These are phyloP conservation scores for Dryobotodes eremita DNA, from an alignment of 2,888 invertebrate species.

Conservation along the genomic window DNA sequence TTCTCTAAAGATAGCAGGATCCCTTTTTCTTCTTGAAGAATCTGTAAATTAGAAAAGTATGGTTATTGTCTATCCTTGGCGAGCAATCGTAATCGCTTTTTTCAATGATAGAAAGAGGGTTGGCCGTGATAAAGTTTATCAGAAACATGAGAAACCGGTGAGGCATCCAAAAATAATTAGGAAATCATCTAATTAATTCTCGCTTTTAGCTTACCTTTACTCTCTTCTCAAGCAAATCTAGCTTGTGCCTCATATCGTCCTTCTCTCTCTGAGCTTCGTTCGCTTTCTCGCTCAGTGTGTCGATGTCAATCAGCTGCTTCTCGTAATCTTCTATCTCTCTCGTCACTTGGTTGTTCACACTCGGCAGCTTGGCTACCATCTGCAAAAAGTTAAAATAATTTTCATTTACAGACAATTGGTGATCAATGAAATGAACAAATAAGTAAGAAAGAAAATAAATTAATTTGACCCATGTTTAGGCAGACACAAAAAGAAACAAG, in stretches of 20 bases:
- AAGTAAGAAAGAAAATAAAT: background rate
- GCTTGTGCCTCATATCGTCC: conserved; percentile 92
- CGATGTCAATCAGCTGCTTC: conserved; percentile 95
- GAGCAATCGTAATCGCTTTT: background rate
- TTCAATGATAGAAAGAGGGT: background rate
- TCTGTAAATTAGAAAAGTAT: conserved; percentile 82
- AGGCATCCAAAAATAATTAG: background rate
- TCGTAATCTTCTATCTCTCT: conserved; percentile 94
- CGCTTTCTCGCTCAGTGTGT: conserved; percentile 93
- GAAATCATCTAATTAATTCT: background rate
- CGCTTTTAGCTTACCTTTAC: conserved; percentile 90
- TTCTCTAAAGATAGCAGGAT: conserved; percentile 94
- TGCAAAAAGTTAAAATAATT: conserved; percentile 74
- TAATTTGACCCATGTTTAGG: background rate
- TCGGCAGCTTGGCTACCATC: conserved; percentile 92
- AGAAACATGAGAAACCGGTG: background rate
- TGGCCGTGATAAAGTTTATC: background rate
- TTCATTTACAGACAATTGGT: background rate
- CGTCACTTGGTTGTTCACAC: conserved; percentile 91
- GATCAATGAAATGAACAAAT: background rate
- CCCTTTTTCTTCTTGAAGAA: conserved; percentile 94
- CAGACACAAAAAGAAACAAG: background rate
- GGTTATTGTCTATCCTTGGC: background rate
- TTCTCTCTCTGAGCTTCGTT: conserved; percentile 93
- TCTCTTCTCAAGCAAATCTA: conserved; percentile 93